These are phyloP conservation scores for Eucriotettix oculatus DNA, from an alignment of 2,888 invertebrate genomes.

Conservation along the genomic window DNA sequence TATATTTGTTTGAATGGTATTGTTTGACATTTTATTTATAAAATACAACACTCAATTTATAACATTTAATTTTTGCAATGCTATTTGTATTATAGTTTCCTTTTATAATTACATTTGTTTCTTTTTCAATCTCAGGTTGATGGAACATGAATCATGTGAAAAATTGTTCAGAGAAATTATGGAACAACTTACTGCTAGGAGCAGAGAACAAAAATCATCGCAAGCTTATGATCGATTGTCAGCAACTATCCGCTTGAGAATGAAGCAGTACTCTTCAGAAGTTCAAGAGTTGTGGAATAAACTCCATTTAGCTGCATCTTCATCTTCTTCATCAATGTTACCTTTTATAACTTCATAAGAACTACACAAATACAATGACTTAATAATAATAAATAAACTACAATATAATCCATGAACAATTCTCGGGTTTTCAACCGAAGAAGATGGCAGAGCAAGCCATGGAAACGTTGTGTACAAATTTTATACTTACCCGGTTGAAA, in stretches of 20 bases:
- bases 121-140: slow-evolving; percentile 30
- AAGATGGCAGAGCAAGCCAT: too few species aligned
- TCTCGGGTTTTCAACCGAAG: too few species aligned
- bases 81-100: too few species aligned
- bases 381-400: too few species aligned
- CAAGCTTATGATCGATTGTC: slow-evolving; percentile 40
- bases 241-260: slow-evolving; percentile 35
- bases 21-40: too few species aligned
- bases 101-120: neutral
- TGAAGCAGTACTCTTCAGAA: slow-evolving; percentile 45
- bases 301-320: slow-evolving; percentile 30
- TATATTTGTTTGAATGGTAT: too few species aligned
- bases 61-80: too few species aligned
- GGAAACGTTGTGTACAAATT: too few species aligned
- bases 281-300: slow-evolving; percentile 38
- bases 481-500: too few species aligned
- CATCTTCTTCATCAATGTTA: slow-evolving; percentile 28
- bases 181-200: slow-evolving; percentile 38
- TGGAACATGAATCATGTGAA: slow-evolving; percentile 48
- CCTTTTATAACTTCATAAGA: slow-evolving; percentile 17
- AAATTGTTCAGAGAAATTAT: slow-evolving; percentile 43
- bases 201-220: slow-evolving; percentile 32
- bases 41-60: too few species aligned
- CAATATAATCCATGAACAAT: too few species aligned
- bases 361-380: too few species aligned